Conservation (phyloP, 2,113 vertebrate species). For the Cyprinodon variegatus region DNA sequence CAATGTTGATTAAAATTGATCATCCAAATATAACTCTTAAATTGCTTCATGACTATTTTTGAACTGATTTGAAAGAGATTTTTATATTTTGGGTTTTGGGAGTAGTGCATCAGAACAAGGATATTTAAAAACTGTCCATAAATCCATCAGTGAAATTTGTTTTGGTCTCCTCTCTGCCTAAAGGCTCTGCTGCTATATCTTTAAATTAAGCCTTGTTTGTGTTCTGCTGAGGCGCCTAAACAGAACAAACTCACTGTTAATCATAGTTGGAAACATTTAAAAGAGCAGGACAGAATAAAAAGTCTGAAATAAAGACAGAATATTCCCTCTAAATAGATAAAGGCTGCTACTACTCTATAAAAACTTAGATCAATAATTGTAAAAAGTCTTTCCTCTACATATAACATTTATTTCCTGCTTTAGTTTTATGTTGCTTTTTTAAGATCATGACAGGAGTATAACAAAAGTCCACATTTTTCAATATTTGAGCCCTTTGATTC, state of each 20-base stretch:
- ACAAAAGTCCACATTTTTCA: too few relatives aligned
- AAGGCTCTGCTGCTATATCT: not conserved
- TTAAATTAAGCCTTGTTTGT: not conserved
- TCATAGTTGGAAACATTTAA: not conserved
- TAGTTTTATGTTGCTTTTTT: too few relatives aligned
- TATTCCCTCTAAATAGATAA: not conserved
- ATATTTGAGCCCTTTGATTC: too few relatives aligned
- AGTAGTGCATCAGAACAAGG: not conserved
- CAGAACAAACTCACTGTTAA: not conserved
- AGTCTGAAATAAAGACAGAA: too few relatives aligned
- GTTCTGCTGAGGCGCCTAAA: not conserved
- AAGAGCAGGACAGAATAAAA: not conserved
- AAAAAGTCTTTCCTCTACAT: too few relatives aligned
- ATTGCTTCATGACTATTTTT: too few relatives aligned
- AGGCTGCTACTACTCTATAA: not conserved
- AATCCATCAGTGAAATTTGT: not conserved
- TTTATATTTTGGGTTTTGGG: not conserved
- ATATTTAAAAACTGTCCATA: not conserved
- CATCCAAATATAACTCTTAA: too few relatives aligned
- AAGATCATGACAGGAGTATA: too few relatives aligned
- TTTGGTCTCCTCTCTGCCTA: not conserved
- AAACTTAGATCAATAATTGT: not conserved
- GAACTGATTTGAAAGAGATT: too few relatives aligned
- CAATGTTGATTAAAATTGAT: too few relatives aligned
- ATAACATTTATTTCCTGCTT: too few relatives aligned